Evolutionary conservation across 2,888 invertebrate species (phyloP).

Genomic region (Heteromyza rotundicornis): DNA sequence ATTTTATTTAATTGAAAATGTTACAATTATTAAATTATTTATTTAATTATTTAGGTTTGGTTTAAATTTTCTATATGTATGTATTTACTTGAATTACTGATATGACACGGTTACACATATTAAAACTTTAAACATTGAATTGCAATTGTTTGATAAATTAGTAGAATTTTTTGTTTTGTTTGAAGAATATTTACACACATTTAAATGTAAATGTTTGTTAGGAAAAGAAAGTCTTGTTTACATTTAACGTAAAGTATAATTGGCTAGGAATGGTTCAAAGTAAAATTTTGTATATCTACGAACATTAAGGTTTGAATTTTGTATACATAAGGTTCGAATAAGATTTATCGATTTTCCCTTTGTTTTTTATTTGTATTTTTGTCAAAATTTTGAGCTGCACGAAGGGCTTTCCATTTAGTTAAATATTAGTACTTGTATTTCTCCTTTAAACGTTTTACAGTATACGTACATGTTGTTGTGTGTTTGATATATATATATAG

Average conservation of each 20-base stretch:
- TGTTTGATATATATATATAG: neutral
- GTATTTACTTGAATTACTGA: conserved; percentile 17
- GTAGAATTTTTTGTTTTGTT: neutral
- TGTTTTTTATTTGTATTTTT: too few species aligned
- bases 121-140: neutral
- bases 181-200: neutral
- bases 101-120: conserved; percentile 35
- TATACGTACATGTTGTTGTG: neutral
- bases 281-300: too few species aligned
- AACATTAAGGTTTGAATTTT: too few species aligned
- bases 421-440: conserved; percentile 22
- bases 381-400: too few species aligned
- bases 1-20: conserved; percentile 23
- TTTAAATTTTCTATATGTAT: conserved; percentile 23
- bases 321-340: too few species aligned
- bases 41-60: neutral
- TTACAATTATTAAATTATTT: conserved; percentile 29
- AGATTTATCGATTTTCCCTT: too few species aligned
- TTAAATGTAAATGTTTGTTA: neutral
- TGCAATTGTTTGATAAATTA: neutral
- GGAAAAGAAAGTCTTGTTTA: conserved; percentile 1
- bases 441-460: conserved; percentile 8
- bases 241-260: neutral
- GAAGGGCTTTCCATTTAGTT: conserved; percentile 23
- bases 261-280: too few species aligned